Percentiles rank a stretch among this genome's conserved stretches.
These are phyloP conservation scores for Leptinotarsa peninsularis DNA, from an alignment of 2,888 invertebrate species.

Conservation along the genomic window DNA sequence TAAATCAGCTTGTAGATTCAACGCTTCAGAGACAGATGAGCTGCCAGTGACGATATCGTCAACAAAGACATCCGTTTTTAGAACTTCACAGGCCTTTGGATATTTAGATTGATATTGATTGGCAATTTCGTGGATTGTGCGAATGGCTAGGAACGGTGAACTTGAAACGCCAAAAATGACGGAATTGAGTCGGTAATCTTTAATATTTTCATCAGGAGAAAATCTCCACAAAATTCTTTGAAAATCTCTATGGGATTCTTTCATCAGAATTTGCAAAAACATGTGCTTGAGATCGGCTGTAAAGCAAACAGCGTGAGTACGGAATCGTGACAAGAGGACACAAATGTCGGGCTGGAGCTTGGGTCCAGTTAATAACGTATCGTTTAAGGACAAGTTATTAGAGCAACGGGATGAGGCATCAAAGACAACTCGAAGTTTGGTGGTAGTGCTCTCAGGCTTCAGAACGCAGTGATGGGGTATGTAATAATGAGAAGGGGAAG, in stretches of 20 bases:
- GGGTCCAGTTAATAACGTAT: background rate
- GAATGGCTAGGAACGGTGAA: background rate
- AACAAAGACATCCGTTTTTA: background rate
- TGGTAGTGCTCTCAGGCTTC: conserved; percentile 20
- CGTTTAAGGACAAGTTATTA: background rate
- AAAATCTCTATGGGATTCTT: background rate
- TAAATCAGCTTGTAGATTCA: conserved; percentile 1
- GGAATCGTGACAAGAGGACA: background rate
- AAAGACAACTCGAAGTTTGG: no score
- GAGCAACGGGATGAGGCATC: conserved; percentile 2
- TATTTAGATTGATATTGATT: background rate
- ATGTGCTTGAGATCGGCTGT: conserved; percentile 5
- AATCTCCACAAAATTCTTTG: no score
- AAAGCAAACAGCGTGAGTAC: conserved; percentile 2
- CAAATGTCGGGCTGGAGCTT: background rate
- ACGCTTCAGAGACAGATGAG: background rate
- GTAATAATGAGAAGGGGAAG: conserved; percentile 18
- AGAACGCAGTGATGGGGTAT: conserved; percentile 24
- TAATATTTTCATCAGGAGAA: background rate
- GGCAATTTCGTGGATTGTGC: background rate
- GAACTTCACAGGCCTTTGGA: conserved; percentile 9
- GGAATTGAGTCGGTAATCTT: background rate
- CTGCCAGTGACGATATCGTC: background rate
- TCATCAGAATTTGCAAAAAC: background rate
- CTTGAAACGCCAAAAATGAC: conserved; percentile 1